Evolutionary conservation across 2,797 vertebrate species (phyloP).

Genomic region (Taeniopygia guttata): DNA sequence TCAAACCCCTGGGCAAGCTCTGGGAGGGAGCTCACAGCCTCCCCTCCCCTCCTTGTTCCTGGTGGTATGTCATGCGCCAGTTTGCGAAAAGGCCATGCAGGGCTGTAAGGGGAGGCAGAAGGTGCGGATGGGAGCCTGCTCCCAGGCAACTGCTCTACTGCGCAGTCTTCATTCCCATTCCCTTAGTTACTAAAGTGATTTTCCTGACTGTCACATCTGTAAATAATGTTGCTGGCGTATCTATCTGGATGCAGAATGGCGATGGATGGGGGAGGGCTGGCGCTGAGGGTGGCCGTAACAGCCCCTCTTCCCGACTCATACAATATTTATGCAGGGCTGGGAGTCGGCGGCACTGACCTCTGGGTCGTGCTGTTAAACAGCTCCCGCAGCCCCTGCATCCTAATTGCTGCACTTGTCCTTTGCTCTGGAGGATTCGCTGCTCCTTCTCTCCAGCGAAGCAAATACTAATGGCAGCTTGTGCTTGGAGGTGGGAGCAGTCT

Average conservation of each 20-base stretch:
- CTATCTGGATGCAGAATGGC: slow-evolving; percentile 53
- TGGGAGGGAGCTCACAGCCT: not conserved
- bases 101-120: not conserved
- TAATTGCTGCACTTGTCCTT: slow-evolving; percentile 84
- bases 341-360: slow-evolving; percentile 82
- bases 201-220: slow-evolving; percentile 69
- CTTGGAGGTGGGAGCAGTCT: slow-evolving; percentile 19
- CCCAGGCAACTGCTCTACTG: not conserved
- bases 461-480: slow-evolving; percentile 73
- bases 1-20: not conserved
- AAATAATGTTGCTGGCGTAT: slow-evolving; percentile 69
- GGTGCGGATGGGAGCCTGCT: not conserved
- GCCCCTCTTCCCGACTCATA: slow-evolving; percentile 76
- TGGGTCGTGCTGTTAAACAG: slow-evolving; percentile 87
- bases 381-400: slow-evolving; percentile 82
- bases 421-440: slow-evolving; percentile 77
- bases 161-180: slow-evolving; percentile 64
- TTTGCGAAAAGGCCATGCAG: accelerated
- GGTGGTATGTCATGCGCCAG: not conserved
- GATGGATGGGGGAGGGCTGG: slow-evolving; percentile 60
- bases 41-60: not conserved
- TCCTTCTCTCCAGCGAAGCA: slow-evolving; percentile 62
- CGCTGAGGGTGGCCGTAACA: slow-evolving; percentile 36
- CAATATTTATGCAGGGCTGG: slow-evolving; percentile 87
- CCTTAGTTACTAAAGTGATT: slow-evolving; percentile 69